These are phyloP conservation scores for Podabrus alpinus DNA, from an alignment of 2,888 invertebrate species.

Conservation along the genomic window DNA sequence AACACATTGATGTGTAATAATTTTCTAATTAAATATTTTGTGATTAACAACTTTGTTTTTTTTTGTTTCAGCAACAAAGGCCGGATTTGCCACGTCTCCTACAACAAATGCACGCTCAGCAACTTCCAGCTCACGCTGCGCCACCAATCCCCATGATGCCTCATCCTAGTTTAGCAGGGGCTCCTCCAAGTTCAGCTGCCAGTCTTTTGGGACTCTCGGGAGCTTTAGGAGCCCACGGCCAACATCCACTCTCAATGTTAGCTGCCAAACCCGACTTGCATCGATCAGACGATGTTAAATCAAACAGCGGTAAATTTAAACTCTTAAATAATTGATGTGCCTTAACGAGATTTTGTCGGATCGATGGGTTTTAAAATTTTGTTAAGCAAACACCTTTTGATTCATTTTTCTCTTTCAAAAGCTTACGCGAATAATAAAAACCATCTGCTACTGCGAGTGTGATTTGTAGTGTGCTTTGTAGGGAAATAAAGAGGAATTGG, in stretches of 20 bases:
- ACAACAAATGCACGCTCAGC: conserved; percentile 94
- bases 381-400: background rate
- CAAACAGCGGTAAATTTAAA: conserved; percentile 69
- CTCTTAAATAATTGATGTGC: background rate
- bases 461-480: background rate
- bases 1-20: background rate
- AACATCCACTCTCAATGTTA: conserved; percentile 77
- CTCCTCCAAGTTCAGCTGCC: conserved; percentile 60
- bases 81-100: conserved; percentile 80
- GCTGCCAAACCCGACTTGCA: conserved; percentile 79
- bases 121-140: conserved; percentile 74
- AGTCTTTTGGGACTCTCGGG: conserved; percentile 64
- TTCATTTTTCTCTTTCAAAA: background rate
- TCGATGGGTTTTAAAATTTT: background rate
- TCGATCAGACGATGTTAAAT: conserved; percentile 75
- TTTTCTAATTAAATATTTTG: background rate
- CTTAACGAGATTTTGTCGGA: background rate
- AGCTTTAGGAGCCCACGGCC: conserved; percentile 69
- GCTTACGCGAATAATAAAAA: background rate
- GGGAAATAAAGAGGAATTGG: background rate
- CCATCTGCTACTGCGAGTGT: background rate
- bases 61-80: conserved; percentile 78
- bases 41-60: background rate
- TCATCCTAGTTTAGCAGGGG: conserved; percentile 65
- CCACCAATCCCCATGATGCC: conserved; percentile 75